Evolutionary conservation across 2,797 vertebrate species (phyloP).

Genomic region (Danio albolineatus): DNA sequence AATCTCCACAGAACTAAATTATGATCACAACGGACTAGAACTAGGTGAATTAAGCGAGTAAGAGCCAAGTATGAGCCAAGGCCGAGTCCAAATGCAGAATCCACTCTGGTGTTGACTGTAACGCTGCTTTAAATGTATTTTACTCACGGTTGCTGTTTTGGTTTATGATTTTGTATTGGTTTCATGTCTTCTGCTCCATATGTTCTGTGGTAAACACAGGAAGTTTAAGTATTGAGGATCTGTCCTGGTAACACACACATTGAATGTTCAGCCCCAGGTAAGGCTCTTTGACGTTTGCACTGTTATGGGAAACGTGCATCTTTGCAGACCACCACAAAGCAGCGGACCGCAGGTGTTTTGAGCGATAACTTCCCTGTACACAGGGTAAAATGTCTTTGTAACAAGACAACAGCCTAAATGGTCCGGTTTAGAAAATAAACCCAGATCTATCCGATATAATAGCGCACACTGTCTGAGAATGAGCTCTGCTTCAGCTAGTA

Average conservation of each 20-base stretch:
- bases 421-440: background rate
- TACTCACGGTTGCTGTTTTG: too few relatives aligned
- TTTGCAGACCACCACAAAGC: conserved; percentile 4
- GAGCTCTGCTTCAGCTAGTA: conserved; percentile 56
- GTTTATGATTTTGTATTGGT: background rate
- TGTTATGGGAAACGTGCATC: background rate
- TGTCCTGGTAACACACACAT: background rate
- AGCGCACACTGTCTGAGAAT: conserved; percentile 67
- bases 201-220: background rate
- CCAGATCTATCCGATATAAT: background rate
- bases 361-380: background rate
- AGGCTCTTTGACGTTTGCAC: background rate
- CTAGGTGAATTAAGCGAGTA: too few relatives aligned
- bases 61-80: background rate
- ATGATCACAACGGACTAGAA: too few relatives aligned
- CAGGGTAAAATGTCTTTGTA: background rate
- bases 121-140: too few relatives aligned
- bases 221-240: background rate
- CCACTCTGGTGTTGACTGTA: too few relatives aligned
- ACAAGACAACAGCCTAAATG: background rate
- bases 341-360: background rate
- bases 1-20: too few relatives aligned
- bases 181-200: background rate
- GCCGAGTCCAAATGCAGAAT: background rate
- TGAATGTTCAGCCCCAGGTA: background rate